phyloP scores from a whole-genome alignment of 2,113 vertebrate genomes.

The Polypterus senegalus region DNA sequence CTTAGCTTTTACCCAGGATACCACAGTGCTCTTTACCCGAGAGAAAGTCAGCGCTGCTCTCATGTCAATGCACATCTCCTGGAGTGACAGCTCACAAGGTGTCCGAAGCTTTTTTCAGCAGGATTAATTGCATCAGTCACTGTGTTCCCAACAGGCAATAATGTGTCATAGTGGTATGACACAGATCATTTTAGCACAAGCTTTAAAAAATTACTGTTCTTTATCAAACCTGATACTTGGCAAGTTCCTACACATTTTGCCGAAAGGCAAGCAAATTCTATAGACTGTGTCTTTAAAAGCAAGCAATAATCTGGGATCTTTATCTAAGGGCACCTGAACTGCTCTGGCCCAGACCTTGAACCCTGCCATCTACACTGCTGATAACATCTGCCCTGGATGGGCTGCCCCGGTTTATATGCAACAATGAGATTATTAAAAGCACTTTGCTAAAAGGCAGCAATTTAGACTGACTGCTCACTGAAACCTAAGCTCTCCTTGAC shows the following conservation, averaged over 20 bases:
- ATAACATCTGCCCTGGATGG: slow-evolving; percentile 29
- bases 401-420: slow-evolving; percentile 18
- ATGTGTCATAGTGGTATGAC: slow-evolving; percentile 10
- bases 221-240: slow-evolving; percentile 32
- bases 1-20: no score
- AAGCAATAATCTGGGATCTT: slow-evolving; percentile 50
- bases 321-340: slow-evolving; percentile 41
- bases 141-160: slow-evolving; percentile 28
- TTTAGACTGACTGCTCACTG: slow-evolving; percentile 38
- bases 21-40: no score
- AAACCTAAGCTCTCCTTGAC: slow-evolving; percentile 40
- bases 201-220: slow-evolving; percentile 31
- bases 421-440: slow-evolving; percentile 22
- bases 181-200: slow-evolving; percentile 9
- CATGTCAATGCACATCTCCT: no score
- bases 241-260: slow-evolving; percentile 24
- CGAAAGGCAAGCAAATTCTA: slow-evolving; percentile 24
- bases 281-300: slow-evolving; percentile 32
- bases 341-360: slow-evolving; percentile 32
- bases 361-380: slow-evolving; percentile 21
- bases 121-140: slow-evolving; percentile 36
- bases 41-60: no score
- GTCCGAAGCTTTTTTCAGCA: slow-evolving; percentile 14
- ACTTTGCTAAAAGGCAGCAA: slow-evolving; percentile 34
- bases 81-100: background rate